Base-by-base conservation (phyloP, 2,888 invertebrate species). In the Ecliptopera silaceata region DNA sequence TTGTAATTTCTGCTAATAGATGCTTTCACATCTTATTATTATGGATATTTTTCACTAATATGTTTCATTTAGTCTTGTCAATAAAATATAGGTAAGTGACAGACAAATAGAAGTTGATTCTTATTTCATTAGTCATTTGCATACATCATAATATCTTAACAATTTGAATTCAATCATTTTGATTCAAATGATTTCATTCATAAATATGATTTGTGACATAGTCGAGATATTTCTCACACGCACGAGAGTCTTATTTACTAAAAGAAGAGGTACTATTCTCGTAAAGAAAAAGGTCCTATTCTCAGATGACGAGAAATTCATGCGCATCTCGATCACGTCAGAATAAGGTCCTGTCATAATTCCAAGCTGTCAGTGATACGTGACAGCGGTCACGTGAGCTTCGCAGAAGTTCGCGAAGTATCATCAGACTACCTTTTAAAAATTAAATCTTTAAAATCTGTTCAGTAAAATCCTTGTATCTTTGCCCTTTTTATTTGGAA, bases 1-100 rank as follows among this genome's bases (percentile, higher is more conserved):
- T 75, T 72, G 71, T 67, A 68, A 71, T 72, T 26, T 72, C 65
- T 66, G 61, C 39, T 56, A 55, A 58, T 66, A 45, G 18, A 38
- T 18, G 34, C 12, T 51, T 59, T 53, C 55, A 45, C 50, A 36
- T 38, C 36, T 51, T 41, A 38, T 49, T 52, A 43, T 50, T 50
- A 29, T 54, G 3, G 15, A n/a, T 36, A 26, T 12, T 36, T 17
- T 8, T 5, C 6, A 13, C 36, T 0, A 15, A 8, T 34, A 34
- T 10, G 17, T 46, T 39, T 52, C 18, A 46, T 46, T n/a, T 20
- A 41, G 20, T 12, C 6, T 5, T 5, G 6, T 4, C 6, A 26
- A 26, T 26, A 6, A 8, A 26, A 26, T 26, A 26, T 0, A 26
- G 1, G 1, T 26, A 6, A 26, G 1, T 26, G 2, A 26, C 26